phyloP scores from a whole-genome alignment of 2,797 vertebrate species.

The Naso thynnoides region DNA sequence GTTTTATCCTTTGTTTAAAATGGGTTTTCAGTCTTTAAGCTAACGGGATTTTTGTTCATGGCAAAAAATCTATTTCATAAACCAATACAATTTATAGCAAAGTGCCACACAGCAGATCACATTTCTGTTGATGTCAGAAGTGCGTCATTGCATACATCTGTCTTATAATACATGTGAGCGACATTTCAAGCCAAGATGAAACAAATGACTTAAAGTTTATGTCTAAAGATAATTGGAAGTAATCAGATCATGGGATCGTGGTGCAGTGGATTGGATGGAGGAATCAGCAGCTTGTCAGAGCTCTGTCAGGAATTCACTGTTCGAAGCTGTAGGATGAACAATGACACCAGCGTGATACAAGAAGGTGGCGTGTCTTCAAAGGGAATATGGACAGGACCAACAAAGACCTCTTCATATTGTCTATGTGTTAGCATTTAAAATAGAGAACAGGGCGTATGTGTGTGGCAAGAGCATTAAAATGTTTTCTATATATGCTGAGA shows the following conservation, averaged over 20 bases:
- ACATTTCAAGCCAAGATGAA: background rate
- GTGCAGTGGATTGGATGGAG: background rate
- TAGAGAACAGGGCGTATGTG: background rate
- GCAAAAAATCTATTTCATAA: conserved; percentile 10
- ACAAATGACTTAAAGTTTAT: background rate
- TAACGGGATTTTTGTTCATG: background rate
- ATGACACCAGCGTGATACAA: conserved; percentile 7
- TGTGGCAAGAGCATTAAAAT: conserved; percentile 6
- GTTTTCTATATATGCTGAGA: conserved; percentile 4
- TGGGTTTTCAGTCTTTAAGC: background rate
- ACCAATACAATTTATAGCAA: background rate
- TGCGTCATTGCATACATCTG: conserved; percentile 5
- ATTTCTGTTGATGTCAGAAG: conserved; percentile 25
- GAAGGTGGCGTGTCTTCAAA: conserved; percentile 4
- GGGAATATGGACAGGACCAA: background rate
- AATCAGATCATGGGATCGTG: background rate
- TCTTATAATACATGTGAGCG: background rate
- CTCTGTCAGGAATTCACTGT: conserved; percentile 1
- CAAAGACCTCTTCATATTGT: background rate
- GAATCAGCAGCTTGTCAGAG: conserved; percentile 2
- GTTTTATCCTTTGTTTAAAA: conserved; percentile 12
- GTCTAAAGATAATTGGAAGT: background rate
- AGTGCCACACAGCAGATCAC: background rate
- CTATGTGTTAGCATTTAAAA: conserved; percentile 20
- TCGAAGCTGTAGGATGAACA: too few species aligned